Evolutionary conservation across 2,797 vertebrate genomes (phyloP), one percentile per base, ranked within the genome.

Genomic region (Vespertilio murinus): DNA sequence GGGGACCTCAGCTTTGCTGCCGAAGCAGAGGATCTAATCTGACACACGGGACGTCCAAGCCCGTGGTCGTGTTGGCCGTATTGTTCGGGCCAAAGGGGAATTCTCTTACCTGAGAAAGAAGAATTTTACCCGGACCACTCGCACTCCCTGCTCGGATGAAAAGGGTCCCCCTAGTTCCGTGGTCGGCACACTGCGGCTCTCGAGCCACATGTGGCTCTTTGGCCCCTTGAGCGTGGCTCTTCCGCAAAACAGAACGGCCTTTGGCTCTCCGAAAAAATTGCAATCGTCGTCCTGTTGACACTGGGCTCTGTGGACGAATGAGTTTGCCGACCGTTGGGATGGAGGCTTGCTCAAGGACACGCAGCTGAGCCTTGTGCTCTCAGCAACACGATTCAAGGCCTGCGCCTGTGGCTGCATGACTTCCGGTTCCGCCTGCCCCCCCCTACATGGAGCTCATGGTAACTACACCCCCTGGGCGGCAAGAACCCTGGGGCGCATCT

Each of bases 41-140:
- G 97, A 98, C 95, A 98, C 97, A 96, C 70, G 80, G 78, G 96
- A 96, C 91, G 85, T 91, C 88, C 84, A 49, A 77, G 88, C 92
- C n/a, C 73, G 96, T 90, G 97, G 96, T 71, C 40, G 28, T 45
- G 85, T 47, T 91, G 88, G 64, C 95, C 98, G 96, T 97, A 96
- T 88, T 42, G 94, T 97, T 96, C 96, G 93, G 96, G 96, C 91
- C 74, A 78, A 95, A 94, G 91, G 95, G 96, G 94, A 91, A 33
- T 45, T 80, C 97, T 79, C 77, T 83, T 4, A 87, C 77, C 13
- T 52, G 77, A 94, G 82, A 47, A 78, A 40, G 89, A 47, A 79
- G 81, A 38, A 14, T 5, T n/a, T 14, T 42, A 64, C 30, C 33
- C 30, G 8, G 35, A 38, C 14, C 2, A 35, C 3, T 17, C 7